Conservation (phyloP, 2,113 vertebrate genomes). For the Anser brachyrhynchus region DNA sequence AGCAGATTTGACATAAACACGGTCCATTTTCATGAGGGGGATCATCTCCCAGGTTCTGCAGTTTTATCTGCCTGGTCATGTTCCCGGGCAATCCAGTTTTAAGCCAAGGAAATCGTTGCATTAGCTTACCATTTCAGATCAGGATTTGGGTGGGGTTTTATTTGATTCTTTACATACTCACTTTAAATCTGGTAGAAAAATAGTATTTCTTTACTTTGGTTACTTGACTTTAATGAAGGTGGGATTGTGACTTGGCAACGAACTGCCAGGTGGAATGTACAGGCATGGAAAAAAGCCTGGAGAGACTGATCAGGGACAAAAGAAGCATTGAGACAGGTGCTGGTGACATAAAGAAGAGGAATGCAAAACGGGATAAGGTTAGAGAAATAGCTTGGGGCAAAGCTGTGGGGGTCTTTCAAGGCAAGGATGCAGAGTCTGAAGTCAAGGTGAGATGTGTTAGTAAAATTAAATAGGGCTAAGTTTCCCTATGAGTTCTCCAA, state of each 20-base stretch:
- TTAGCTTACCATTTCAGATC: not conserved
- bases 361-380: not conserved
- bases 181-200: not conserved
- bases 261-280: not conserved
- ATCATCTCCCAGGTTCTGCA: not conserved
- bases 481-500: not conserved
- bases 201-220: not conserved
- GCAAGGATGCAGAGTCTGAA: slow-evolving; percentile 32
- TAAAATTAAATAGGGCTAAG: slow-evolving; percentile 4
- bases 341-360: slow-evolving; percentile 1
- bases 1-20: not conserved
- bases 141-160: not conserved
- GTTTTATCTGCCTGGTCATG: not conserved
- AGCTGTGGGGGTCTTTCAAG: slow-evolving; percentile 19
- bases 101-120: not conserved
- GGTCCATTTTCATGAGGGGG: not conserved
- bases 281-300: slow-evolving; percentile 21
- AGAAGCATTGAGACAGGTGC: slow-evolving; percentile 36
- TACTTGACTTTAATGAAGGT: not conserved
- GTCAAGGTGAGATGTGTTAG: not conserved
- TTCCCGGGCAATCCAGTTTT: not conserved
- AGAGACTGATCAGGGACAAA: not conserved
- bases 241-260: slow-evolving; percentile 7
- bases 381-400: slow-evolving; percentile 7
- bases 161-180: not conserved